phyloP scores from a whole-genome alignment of 2,113 vertebrate species.

The Scomber colias region DNA sequence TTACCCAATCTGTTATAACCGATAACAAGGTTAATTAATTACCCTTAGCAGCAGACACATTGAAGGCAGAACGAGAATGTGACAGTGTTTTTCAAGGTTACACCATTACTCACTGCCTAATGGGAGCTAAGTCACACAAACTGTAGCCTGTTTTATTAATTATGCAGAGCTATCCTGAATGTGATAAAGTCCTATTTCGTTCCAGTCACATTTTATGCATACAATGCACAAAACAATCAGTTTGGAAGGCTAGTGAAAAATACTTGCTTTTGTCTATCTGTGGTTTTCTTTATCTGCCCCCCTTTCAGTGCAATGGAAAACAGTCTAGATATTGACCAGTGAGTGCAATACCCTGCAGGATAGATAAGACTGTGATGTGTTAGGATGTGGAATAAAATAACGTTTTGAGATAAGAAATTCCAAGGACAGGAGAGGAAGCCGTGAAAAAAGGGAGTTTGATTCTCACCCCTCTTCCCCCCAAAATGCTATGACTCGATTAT shows the following conservation, averaged over 20 bases:
- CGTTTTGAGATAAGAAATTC: not conserved
- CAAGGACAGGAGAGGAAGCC: not conserved
- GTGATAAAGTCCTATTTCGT: slow-evolving; percentile 3
- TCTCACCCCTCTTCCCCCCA: not conserved
- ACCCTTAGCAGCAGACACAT: slow-evolving; percentile 45
- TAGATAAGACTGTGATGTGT: not conserved
- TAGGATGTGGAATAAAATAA: slow-evolving; percentile 12
- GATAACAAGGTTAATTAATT: slow-evolving; percentile 76
- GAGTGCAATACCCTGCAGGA: not conserved
- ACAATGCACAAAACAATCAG: not conserved
- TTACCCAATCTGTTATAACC: slow-evolving; percentile 69
- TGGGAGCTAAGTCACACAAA: slow-evolving; percentile 28
- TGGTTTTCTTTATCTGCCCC: slow-evolving; percentile 22
- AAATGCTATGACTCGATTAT: slow-evolving; percentile 36
- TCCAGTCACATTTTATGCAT: not conserved
- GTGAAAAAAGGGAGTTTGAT: slow-evolving; percentile 5
- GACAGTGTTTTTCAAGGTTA: slow-evolving; percentile 60
- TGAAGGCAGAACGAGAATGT: slow-evolving; percentile 45
- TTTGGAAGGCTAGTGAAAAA: not conserved
- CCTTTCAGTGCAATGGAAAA: not conserved
- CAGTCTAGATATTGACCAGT: not conserved
- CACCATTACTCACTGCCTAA: slow-evolving; percentile 47
- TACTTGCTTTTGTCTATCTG: not conserved
- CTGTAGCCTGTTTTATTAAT: not conserved
- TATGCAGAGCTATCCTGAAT: not conserved